Conservation (phyloP, 37 sponge, comb jelly and placozoan species). For the Bolinopsis microptera region DNA sequence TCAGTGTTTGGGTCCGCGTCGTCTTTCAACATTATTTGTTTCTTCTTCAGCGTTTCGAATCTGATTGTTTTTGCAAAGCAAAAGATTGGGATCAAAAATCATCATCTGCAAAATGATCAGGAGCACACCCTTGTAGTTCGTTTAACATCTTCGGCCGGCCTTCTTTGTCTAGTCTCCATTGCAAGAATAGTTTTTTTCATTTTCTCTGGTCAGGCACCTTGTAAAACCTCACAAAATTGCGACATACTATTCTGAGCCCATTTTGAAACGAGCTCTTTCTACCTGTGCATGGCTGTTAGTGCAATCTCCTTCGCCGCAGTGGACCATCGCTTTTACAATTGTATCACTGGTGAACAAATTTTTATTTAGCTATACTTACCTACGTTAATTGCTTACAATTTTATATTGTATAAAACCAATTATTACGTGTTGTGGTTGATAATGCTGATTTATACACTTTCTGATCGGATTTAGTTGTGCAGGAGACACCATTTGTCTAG, state of each 20-base stretch:
- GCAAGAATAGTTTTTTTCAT: background rate
- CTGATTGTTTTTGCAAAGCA: background rate
- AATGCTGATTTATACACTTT: too few species aligned
- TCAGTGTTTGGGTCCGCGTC: background rate
- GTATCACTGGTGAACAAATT: too few species aligned
- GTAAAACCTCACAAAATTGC: slow-evolving; percentile 1
- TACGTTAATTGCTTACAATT: too few species aligned
- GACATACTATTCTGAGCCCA: background rate
- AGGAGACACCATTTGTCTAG: too few species aligned
- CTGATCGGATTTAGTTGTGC: too few species aligned
- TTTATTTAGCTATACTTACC: too few species aligned
- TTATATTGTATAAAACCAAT: too few species aligned
- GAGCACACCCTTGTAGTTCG: background rate
- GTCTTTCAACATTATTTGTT: background rate
- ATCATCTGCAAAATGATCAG: slow-evolving; percentile 21
- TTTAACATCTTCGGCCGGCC: background rate
- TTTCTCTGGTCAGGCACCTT: background rate
- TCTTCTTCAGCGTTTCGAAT: background rate
- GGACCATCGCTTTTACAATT: too few species aligned
- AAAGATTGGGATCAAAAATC: too few species aligned
- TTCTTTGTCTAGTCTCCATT: background rate
- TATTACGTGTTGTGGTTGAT: too few species aligned
- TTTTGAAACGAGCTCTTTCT: background rate
- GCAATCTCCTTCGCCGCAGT: slow-evolving; percentile 19
- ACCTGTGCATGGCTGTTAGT: background rate